Base-by-base conservation (phyloP, 1,140 invertebrate genomes). In the Camponotus pennsylvanicus region DNA sequence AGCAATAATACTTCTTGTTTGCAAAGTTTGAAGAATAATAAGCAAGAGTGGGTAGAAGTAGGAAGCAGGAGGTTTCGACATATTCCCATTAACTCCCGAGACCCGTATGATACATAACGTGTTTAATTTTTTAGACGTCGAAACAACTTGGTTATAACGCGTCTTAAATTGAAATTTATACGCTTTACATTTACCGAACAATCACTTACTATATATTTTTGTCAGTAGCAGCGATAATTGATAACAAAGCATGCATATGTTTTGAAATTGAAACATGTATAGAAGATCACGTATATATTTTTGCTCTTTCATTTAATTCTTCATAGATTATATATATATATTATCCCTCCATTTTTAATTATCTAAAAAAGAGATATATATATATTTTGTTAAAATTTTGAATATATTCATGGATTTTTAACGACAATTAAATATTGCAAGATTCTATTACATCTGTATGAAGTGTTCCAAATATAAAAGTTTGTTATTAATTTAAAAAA, bases 61-160 rank as follows among this genome's bases (percentile, higher is more conserved):
- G 79, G 79, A 83, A 83, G 55, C 18, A 32, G 18, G 69, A 73
- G 55, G 49, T 83, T 82, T 82, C 79, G 79, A 73, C 69, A 75
- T 80, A 80, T 73, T 83, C 40, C 69, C 27, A 83, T 83, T 73
- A 83, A 83, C 55, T 75, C 18, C 8, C 42, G 55, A 63, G 69
- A 83, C 55, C 42, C 73, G 5, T 61, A 61, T 73, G 79, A 75
- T 83, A 75, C 69, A 75, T 61, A 27, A 57, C 67, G 15, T 49
- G 40, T 75, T 83, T 49, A 49, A 61, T 75, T 75, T 75, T 75
- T 73, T 63, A n/a, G n/a, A 71, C n/a, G 55, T 49, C 21, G 55
- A 45, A 45, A 63, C 69, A 63, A 71, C 42, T 61, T 75, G 37
- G 21, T 57, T 42, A 21, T 61, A 82, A 71, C 75, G 40, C 42